Evolutionary conservation across 2,797 vertebrate genomes (phyloP).

Genomic region (Pangasius krempfi): DNA sequence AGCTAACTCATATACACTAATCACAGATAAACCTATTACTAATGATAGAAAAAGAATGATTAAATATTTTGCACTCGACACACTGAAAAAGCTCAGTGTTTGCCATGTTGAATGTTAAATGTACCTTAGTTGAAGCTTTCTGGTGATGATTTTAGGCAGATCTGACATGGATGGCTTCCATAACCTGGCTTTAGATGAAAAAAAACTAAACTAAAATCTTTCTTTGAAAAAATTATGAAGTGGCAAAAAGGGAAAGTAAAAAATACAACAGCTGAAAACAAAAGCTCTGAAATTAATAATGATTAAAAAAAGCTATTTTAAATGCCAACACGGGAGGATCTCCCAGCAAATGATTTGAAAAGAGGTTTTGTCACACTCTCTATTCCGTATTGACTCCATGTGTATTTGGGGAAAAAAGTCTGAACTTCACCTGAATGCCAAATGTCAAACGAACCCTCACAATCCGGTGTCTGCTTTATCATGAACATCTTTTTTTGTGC

Average conservation of each 20-base stretch:
- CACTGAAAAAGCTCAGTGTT: neutral
- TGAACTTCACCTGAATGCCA: constrained; percentile 6
- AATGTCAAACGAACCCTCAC: neutral
- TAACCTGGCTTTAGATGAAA: neutral
- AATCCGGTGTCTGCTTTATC: neutral
- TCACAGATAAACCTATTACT: neutral
- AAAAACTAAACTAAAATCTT: neutral
- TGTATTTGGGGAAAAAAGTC: neutral
- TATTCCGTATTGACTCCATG: neutral
- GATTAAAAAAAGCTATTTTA: neutral
- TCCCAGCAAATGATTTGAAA: neutral
- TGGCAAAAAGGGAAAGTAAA: neutral
- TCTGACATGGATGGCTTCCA: neutral
- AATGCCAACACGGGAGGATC: neutral
- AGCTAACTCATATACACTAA: neutral
- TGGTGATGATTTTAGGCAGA: neutral
- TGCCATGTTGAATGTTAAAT: neutral
- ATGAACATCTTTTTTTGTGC: neutral
- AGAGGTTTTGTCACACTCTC: neutral
- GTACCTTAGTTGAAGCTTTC: neutral
- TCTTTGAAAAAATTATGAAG: neutral
- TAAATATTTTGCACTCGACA: neutral
- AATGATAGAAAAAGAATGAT: neutral
- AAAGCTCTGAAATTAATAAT: neutral
- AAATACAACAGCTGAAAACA: neutral